Evolutionary conservation across 2,113 vertebrate genomes (phyloP).

Genomic region (Promerops cafer): DNA sequence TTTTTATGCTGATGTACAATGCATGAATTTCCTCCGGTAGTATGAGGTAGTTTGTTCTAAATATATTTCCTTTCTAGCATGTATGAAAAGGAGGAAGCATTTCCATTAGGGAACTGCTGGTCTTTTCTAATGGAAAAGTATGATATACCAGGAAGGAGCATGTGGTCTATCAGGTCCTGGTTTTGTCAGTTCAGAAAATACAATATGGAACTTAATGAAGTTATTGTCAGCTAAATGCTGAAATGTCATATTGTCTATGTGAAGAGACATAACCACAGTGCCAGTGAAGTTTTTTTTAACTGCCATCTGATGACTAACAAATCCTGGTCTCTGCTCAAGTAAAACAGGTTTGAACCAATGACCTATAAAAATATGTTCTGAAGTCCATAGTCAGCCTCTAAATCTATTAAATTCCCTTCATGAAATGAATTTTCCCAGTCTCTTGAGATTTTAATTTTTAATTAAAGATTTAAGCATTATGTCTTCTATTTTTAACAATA

Average conservation of each 20-base stretch:
- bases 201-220: background rate
- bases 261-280: background rate
- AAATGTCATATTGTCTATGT: slow-evolving; percentile 13
- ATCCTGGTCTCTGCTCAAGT: background rate
- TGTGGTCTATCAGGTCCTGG: background rate
- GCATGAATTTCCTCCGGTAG: background rate
- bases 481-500: background rate
- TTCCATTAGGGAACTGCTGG: background rate
- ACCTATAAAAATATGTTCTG: background rate
- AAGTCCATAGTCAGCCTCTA: background rate
- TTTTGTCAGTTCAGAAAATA: slow-evolving; percentile 21
- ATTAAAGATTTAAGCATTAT: background rate
- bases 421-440: background rate
- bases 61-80: background rate
- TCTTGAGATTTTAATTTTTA: background rate
- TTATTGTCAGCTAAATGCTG: slow-evolving; percentile 22
- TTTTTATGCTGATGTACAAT: background rate
- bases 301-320: slow-evolving; percentile 25
- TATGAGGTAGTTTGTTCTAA: background rate
- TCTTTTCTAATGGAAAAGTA: background rate
- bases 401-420: background rate
- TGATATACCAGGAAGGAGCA: background rate
- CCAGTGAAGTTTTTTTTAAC: background rate
- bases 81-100: background rate
- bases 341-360: slow-evolving; percentile 17